Conservation (phyloP, 2,113 vertebrate species). For the Acanthochromis polyacanthus region DNA sequence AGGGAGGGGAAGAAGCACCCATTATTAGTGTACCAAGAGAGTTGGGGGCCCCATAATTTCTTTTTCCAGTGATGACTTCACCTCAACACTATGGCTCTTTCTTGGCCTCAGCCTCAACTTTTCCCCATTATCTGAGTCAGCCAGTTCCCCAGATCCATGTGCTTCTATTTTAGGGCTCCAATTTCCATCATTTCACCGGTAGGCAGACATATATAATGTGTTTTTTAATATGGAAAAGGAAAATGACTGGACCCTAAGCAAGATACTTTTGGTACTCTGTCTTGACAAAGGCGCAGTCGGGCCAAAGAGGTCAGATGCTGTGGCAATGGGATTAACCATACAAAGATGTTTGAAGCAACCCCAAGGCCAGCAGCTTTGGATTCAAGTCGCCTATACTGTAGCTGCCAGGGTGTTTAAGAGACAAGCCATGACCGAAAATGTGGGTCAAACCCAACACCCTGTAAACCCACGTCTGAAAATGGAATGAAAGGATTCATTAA, state of each 20-base stretch:
- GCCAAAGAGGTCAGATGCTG: constrained; percentile 7
- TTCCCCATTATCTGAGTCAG: constrained; percentile 66
- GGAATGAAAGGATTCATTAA: constrained; percentile 24
- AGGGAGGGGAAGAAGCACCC: constrained; percentile 24
- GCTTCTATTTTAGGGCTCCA: constrained; percentile 59
- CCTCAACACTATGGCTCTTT: constrained; percentile 53
- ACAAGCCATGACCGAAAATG: constrained; percentile 47
- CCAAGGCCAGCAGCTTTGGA: constrained; percentile 44
- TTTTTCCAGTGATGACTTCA: constrained; percentile 76
- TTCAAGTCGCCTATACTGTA: not conserved
- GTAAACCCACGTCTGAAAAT: constrained; percentile 37
- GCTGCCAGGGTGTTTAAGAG: constrained; percentile 34
- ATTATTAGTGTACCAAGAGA: constrained; percentile 36
- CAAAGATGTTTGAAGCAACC: constrained; percentile 28
- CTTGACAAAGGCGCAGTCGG: constrained; percentile 27
- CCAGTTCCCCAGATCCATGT: constrained; percentile 35
- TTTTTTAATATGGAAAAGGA: constrained; percentile 57
- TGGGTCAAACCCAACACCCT: constrained; percentile 60
- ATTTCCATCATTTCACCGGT: constrained; percentile 57
- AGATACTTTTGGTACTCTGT: not conserved
- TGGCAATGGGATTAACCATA: constrained; percentile 29
- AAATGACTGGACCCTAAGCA: constrained; percentile 20
- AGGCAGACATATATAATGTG: constrained; percentile 36
- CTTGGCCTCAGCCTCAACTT: constrained; percentile 53
- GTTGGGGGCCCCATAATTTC: constrained; percentile 30